Conservation (phyloP, 1,140 invertebrate genomes). For the Sipha flava region DNA sequence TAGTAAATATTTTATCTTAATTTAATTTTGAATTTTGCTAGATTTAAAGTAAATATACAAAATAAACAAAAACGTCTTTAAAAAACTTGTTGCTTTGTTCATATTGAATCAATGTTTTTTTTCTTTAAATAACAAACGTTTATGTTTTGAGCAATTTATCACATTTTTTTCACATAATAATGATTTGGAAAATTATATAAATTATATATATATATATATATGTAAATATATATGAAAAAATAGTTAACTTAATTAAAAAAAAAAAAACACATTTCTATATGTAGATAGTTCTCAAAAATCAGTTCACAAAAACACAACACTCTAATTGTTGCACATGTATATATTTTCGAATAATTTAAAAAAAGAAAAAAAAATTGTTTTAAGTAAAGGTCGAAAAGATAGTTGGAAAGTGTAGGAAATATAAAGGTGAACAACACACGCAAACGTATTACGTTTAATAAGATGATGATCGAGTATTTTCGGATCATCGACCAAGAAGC, state of each 20-base stretch:
- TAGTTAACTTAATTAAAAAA: conserved; percentile 6
- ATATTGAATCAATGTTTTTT: neutral
- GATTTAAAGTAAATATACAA: neutral
- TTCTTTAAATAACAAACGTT: neutral
- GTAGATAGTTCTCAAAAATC: conserved; percentile 7
- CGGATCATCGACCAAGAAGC: neutral
- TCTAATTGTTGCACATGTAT: neutral
- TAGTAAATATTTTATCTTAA: neutral
- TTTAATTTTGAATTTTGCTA: conserved; percentile 26
- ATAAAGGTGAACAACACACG: neutral
- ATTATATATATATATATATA: neutral
- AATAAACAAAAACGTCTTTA: neutral
- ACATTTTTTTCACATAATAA: conserved; percentile 23
- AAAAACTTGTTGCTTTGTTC: conserved; percentile 8
- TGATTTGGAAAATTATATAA: conserved; percentile 20
- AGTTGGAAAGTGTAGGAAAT: neutral
- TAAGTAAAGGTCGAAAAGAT: neutral
- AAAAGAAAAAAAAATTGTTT: neutral
- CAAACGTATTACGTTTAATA: neutral
- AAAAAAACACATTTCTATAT: neutral
- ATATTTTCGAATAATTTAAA: neutral
- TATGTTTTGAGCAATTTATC: conserved; percentile 27
- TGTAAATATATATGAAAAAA: neutral
- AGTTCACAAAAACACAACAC: conserved; percentile 20
- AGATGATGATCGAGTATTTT: neutral